Base-by-base conservation (phyloP, 2,797 vertebrate species). In the Karalla daura region DNA sequence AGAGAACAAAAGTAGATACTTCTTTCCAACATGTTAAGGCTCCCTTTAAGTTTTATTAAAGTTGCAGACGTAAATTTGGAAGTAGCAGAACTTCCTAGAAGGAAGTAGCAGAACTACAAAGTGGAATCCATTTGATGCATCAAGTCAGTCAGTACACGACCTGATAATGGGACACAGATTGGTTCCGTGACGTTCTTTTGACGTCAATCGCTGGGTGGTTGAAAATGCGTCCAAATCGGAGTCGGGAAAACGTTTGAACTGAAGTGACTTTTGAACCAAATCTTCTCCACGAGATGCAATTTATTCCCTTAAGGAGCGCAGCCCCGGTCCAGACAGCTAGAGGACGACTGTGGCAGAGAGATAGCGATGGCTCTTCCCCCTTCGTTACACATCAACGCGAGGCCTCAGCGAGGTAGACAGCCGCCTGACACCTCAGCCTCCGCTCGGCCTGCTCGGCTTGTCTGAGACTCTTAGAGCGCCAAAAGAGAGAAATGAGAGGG, bases 291-390 rank as follows among this genome's bases (percentile, higher is more conserved):
- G 46, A 52, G 50, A 5, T 30, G 25, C 46, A 23, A 30, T 40
- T 46, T 61, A 9, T 40, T 64, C 39, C n/a, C n/a, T 37, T 1
- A 63, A 30, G 66, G 66, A 27, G 30, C 12, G 39, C 54, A 2
- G 52, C 32, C 10, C 37, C 8, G 13, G 20, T 55, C 5, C 6
- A 43, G 46, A 55, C 63, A 49, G 68, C 40, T 67, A 17, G 59
- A 63, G 54, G 49, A 69, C 18, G 15, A 55, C 64, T 74, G 77
- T 51, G 63, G 47, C 45, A 49, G 40, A 5, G 15, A 81, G 75
- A 83, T 63, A 60, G 72, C 20, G 37, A 44, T 0, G 45, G 53
- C 36, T 66, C 44, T 49, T 54, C 50, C 17, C 41, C 54, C 50
- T 60, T 33, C 7, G 21, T 55, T 53, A 55, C 64, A 68, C 80